A percentile compares a stretch with the other conserved stretches of the same genome.
Conservation (phyloP, 2,113 vertebrate genomes). For the Xenopus laevis region DNA sequence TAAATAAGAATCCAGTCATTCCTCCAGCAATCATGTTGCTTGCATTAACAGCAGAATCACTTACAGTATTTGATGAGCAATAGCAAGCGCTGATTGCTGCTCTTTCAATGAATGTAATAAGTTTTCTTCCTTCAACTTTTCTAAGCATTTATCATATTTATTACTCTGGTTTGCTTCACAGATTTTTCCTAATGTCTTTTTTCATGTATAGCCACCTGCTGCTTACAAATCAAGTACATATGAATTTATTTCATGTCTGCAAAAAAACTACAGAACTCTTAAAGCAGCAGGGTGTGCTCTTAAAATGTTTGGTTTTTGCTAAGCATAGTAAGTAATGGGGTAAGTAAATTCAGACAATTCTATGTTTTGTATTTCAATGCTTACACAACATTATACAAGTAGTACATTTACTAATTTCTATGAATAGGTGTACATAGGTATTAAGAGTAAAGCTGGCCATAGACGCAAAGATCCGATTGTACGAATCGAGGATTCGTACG, state of each 20-base stretch:
- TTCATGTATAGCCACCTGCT: constrained; percentile 24
- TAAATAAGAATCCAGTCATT: constrained; percentile 7
- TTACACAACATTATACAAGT: too few species aligned
- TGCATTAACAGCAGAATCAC: constrained; percentile 35
- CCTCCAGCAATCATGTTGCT: constrained; percentile 27
- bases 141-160: constrained; percentile 33
- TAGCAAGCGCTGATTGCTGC: constrained; percentile 39
- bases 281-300: background rate
- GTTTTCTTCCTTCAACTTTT: constrained; percentile 44
- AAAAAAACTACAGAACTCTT: background rate
- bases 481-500: too few species aligned
- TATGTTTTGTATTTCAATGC: too few species aligned
- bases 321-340: too few species aligned
- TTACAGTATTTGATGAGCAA: constrained; percentile 40
- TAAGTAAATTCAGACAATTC: too few species aligned
- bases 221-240: background rate
- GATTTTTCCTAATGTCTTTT: constrained; percentile 35
- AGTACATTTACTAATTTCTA: too few species aligned
- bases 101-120: constrained; percentile 42
- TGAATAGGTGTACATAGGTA: too few species aligned
- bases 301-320: too few species aligned
- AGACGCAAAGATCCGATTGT: too few species aligned
- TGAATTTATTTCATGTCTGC: constrained; percentile 2
- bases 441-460: too few species aligned
- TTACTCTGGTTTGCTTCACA: constrained; percentile 20